phyloP scores from a whole-genome alignment of 2,113 vertebrate genomes.

The Apeltes quadracus region DNA sequence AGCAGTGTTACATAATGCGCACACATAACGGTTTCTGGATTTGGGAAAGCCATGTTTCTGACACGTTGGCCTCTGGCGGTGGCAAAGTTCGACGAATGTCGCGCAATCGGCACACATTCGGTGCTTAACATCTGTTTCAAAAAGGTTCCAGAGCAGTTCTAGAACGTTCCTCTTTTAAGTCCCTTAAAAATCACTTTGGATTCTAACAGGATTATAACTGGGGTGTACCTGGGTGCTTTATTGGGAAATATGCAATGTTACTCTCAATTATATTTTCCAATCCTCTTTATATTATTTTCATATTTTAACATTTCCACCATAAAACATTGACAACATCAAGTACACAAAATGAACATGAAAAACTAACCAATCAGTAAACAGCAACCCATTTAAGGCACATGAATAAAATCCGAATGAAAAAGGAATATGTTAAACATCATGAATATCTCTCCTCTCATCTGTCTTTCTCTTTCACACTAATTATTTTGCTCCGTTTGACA shows the following conservation, averaged over 20 bases:
- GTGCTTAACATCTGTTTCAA: background rate
- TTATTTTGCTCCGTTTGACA: background rate
- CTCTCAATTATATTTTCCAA: background rate
- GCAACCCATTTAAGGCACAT: too few species aligned
- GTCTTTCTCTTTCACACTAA: background rate
- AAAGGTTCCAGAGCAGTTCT: background rate
- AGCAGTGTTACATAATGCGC: slow-evolving; percentile 1
- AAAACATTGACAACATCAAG: background rate
- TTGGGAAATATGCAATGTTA: background rate
- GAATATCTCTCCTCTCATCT: background rate
- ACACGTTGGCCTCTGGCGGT: background rate
- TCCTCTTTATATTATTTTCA: background rate
- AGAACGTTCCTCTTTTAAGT: background rate
- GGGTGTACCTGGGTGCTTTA: background rate
- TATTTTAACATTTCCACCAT: background rate
- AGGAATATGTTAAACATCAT: background rate
- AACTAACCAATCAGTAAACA: too few species aligned
- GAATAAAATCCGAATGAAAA: too few species aligned
- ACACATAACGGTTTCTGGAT: slow-evolving; percentile 10
- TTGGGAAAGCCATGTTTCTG: slow-evolving; percentile 1
- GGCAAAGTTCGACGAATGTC: slow-evolving; percentile 6
- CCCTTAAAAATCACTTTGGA: background rate
- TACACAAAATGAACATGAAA: background rate
- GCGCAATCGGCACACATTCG: background rate
- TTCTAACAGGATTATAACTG: slow-evolving; percentile 1